A percentile compares a stretch with the other conserved stretches of the same genome.
Conservation (phyloP, 2,797 vertebrate genomes). For the Tachyglossus aculeatus region DNA sequence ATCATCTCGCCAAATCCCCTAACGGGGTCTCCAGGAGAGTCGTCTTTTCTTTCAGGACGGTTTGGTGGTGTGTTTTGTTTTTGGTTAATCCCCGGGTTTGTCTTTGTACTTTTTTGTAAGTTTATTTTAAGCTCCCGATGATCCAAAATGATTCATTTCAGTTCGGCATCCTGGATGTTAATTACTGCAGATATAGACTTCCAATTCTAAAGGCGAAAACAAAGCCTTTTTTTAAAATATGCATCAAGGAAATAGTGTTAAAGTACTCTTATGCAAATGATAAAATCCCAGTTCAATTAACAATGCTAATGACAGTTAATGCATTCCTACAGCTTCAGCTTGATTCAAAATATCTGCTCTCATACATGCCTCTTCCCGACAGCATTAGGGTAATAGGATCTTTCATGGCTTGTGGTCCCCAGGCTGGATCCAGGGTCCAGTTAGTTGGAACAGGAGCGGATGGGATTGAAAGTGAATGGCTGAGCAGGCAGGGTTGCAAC, state of each 20-base stretch:
- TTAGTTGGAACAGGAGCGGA: no score
- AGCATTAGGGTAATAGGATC: not conserved
- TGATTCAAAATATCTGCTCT: not conserved
- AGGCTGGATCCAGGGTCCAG: not conserved
- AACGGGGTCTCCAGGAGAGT: no score
- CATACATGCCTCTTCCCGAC: not conserved
- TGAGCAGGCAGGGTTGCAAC: not conserved
- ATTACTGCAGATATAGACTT: constrained; percentile 15
- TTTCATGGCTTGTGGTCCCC: not conserved
- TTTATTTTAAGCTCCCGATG: constrained; percentile 8
- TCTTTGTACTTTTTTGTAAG: not conserved
- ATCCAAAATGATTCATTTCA: constrained; percentile 8
- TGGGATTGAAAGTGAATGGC: no score
- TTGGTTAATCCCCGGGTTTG: not conserved
- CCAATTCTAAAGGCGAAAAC: not conserved
- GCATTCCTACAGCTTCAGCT: not conserved
- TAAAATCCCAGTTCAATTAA: constrained; percentile 1
- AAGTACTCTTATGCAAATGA: constrained; percentile 24
- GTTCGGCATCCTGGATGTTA: constrained; percentile 24
- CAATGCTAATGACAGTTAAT: constrained; percentile 26
- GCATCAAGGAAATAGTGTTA: constrained; percentile 1
- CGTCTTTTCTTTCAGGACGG: not conserved
- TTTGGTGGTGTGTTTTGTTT: not conserved
- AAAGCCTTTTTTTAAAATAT: constrained; percentile 1
- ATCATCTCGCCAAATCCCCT: no score